Conservation (phyloP, 2,888 invertebrate genomes). For the Cosmia pyralina region DNA sequence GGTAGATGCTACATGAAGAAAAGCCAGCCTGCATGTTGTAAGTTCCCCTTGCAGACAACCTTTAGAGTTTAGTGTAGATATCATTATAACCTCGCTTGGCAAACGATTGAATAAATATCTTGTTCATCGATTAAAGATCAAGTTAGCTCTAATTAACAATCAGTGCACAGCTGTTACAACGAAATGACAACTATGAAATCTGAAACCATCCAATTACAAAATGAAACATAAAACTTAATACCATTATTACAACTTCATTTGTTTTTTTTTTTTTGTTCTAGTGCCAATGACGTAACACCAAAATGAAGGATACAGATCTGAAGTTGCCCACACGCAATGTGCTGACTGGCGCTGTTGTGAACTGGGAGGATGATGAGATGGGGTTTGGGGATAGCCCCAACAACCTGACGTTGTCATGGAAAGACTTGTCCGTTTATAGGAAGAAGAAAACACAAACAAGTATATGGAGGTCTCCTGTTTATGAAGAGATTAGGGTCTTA, state of each 20-base stretch:
- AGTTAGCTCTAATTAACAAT: constrained; percentile 10
- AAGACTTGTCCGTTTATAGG: constrained; percentile 88
- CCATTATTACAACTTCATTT: not conserved
- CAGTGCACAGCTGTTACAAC: not conserved
- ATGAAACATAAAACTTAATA: constrained; percentile 1
- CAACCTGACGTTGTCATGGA: constrained; percentile 88
- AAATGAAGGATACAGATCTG: constrained; percentile 78
- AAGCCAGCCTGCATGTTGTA: too few relatives aligned
- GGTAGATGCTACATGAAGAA: not conserved
- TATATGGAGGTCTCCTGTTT: constrained; percentile 86
- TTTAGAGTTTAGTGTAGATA: not conserved
- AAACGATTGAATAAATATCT: not conserved
- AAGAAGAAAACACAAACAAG: constrained; percentile 86
- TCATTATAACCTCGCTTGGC: not conserved
- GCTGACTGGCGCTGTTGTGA: constrained; percentile 84
- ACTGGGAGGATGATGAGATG: constrained; percentile 86
- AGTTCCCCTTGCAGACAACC: not conserved
- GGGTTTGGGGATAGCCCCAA: constrained; percentile 79
- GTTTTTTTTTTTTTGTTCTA: constrained; percentile 60
- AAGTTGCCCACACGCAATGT: constrained; percentile 85
- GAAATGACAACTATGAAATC: constrained; percentile 14
- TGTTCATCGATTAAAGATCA: not conserved
- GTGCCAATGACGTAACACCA: constrained; percentile 80
- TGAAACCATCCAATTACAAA: constrained; percentile 1
- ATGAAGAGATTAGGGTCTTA: constrained; percentile 88